Conservation (phyloP, 2,113 vertebrate species). For the Rattus rattus region DNA sequence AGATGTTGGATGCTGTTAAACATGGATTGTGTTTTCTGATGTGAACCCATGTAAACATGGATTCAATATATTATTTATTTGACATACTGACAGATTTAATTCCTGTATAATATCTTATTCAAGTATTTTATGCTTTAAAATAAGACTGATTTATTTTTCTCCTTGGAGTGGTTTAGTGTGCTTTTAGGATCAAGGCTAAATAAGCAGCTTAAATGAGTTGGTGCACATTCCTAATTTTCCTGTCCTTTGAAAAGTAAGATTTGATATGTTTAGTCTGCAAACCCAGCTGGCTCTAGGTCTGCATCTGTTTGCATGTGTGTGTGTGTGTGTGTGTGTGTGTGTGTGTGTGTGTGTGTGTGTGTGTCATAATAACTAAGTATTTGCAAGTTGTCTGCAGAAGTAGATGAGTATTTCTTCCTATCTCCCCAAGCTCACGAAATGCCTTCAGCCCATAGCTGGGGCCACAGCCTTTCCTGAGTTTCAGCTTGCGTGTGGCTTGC, state of each 20-base stretch:
- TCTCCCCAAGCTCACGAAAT: neutral
- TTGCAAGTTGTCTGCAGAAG: constrained; percentile 1
- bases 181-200: constrained; percentile 25
- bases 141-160: neutral
- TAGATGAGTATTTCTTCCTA: neutral
- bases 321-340: neutral
- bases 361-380: neutral
- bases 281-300: neutral
- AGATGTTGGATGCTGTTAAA: constrained; percentile 32
- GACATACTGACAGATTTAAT: neutral
- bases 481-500: neutral
- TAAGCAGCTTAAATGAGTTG: constrained; percentile 23
- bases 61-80: constrained; percentile 24
- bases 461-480: neutral
- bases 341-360: neutral
- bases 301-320: neutral
- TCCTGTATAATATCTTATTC: constrained; percentile 41
- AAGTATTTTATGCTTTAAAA: constrained; percentile 45
- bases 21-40: constrained; percentile 30
- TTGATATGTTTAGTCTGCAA: constrained; percentile 9
- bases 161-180: neutral
- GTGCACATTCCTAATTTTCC: neutral
- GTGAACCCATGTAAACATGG: constrained; percentile 14
- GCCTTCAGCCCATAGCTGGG: neutral
- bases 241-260: constrained; percentile 1